A percentile compares a stretch with the other conserved stretches of the same genome.
These are phyloP conservation scores for Cryptocheilus praepositus DNA, from an alignment of 2,888 invertebrate species.

Conservation along the genomic window DNA sequence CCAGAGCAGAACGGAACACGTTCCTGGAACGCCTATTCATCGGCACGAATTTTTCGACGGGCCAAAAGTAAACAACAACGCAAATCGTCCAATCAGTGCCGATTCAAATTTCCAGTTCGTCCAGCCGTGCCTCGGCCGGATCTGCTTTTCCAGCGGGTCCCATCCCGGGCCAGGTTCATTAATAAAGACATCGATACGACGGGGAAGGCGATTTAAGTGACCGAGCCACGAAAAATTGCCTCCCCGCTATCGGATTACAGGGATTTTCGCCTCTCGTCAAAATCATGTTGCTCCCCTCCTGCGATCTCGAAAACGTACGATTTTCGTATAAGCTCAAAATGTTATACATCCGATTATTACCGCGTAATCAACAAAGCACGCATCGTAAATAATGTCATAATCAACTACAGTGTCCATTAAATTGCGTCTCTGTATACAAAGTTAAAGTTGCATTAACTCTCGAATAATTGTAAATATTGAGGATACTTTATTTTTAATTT, in stretches of 20 bases:
- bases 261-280: not conserved
- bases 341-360: too few species aligned
- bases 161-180: conserved; percentile 54
- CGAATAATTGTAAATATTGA: too few species aligned
- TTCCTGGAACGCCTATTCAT: conserved; percentile 70
- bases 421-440: too few species aligned
- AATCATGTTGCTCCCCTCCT: not conserved
- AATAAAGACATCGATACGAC: conserved; percentile 64
- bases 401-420: too few species aligned
- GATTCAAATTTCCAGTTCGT: conserved; percentile 55
- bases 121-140: conserved; percentile 17
- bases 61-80: conserved; percentile 59
- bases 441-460: too few species aligned
- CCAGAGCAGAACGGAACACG: conserved; percentile 49
- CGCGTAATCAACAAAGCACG: too few species aligned
- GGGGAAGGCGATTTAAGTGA: conserved; percentile 20
- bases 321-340: too few species aligned
- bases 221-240: conserved; percentile 44
- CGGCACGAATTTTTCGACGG: conserved; percentile 58
- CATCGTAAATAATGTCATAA: too few species aligned
- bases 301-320: not conserved
- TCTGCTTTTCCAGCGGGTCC: conserved; percentile 43
- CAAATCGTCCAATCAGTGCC: conserved; percentile 56
- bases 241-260: conserved; percentile 57
- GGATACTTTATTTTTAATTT: too few species aligned